Evolutionary conservation across 2,888 invertebrate species (phyloP), one percentile per base, ranked within the genome.

Genomic region (Ceramica pisi): DNA sequence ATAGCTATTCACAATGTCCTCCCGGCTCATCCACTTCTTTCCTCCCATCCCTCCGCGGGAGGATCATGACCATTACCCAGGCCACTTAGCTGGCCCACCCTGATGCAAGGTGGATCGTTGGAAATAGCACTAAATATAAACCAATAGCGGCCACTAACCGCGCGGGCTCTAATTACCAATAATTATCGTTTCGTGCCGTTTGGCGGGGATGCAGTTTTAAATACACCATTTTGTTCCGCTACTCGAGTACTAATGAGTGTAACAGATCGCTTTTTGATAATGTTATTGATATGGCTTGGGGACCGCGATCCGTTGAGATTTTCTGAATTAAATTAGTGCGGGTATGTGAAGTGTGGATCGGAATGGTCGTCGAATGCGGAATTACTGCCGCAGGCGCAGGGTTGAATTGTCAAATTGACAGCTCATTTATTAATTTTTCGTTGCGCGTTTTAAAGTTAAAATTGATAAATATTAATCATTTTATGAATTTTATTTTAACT

Each of bases 261-360:
- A 91, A 92, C 91, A 85, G 91, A 94, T 94, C 88, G 92, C 89
- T 91, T 93, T 94, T 94, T 93, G 94, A 94, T 94, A 92, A 92
- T 92, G 90, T 90, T 91, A 92, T 92, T 92, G 92, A 92, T 92
- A 92, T 89, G 86, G 87, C 85, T 82, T 77, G 81, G 71, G 83
- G 72, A 80, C 68, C 61, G 64, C 75, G 75, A 78, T 80, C 79
- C 76, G 67, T 76, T 82, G 86, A 81, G 82, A 80, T 83, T 83
- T 81, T 73, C 65, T 9, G 51, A 72, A 74, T 81, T 83, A 73
- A 80, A 83, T 84, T 85, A 75, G 70, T 64, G 55, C 46, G 64
- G 67, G 56, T 64, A 53, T 71, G 83, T 64, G 59, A 70, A 48
- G 80, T 79, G 67, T 67, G 72, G 46, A 69, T 70, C 50, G 72